A percentile compares a stretch with the other conserved stretches of the same genome.
Evolutionary conservation across 2,113 vertebrate genomes (phyloP).

Genomic region (Colaptes auratus): DNA sequence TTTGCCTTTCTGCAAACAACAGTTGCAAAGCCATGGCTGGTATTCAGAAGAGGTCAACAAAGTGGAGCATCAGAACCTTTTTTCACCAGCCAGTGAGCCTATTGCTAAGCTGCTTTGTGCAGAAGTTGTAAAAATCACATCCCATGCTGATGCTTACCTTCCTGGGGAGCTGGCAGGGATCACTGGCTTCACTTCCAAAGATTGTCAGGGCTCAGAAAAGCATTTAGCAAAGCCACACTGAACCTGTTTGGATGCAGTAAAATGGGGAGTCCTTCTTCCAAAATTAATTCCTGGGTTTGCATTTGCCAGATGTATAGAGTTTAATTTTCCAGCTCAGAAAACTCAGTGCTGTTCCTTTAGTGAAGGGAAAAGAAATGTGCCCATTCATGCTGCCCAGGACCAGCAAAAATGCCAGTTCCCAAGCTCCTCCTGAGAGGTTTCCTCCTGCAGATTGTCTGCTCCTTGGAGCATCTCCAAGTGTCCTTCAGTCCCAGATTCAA

Average conservation of each 20-base stretch:
- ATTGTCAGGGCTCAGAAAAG: conserved; percentile 14
- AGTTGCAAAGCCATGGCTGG: not conserved
- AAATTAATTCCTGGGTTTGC: conserved; percentile 40
- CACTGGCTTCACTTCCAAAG: conserved; percentile 14
- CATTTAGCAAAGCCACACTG: conserved; percentile 25
- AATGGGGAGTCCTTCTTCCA: conserved; percentile 26
- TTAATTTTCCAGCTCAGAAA: conserved; percentile 64
- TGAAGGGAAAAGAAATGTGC: not conserved
- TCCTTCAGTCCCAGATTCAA: not conserved
- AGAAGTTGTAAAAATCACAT: conserved; percentile 17
- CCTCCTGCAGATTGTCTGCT: not conserved
- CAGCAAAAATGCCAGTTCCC: not conserved
- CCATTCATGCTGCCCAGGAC: not conserved
- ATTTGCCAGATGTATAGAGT: conserved; percentile 4
- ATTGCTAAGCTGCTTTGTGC: conserved; percentile 53
- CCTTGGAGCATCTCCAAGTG: rapidly evolving
- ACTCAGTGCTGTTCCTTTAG: not conserved
- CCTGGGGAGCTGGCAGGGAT: not conserved
- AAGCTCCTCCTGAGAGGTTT: not conserved
- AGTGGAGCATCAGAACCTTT: conserved; percentile 1
- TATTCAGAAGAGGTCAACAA: conserved; percentile 5
- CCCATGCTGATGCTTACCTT: not conserved
- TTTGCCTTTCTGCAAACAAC: not conserved
- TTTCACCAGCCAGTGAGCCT: conserved; percentile 2
- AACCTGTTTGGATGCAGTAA: conserved; percentile 27